These are phyloP conservation scores for Troides aeacus DNA, from an alignment of 2,888 invertebrate species.

Conservation along the genomic window DNA sequence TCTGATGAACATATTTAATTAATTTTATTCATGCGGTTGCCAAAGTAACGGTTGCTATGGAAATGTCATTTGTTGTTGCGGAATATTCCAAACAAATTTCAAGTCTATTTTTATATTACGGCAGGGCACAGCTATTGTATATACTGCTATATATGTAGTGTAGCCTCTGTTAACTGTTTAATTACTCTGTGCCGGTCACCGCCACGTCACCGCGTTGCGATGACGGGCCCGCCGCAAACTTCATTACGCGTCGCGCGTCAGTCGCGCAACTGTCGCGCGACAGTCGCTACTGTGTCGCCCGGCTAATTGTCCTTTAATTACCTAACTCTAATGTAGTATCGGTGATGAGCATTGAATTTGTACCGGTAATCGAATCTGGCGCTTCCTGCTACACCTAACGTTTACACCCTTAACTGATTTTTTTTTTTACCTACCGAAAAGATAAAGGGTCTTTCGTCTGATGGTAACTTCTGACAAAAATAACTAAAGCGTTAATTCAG, in stretches of 20 bases:
- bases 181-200: slow-evolving; percentile 22
- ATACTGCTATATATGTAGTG: not conserved
- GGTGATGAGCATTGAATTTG: slow-evolving; percentile 44
- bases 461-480: too few relatives aligned
- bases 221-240: slow-evolving; percentile 27
- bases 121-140: too few relatives aligned
- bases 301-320: slow-evolving; percentile 50
- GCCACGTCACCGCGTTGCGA: slow-evolving; percentile 17
- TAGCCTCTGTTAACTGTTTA: not conserved
- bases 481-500: too few relatives aligned
- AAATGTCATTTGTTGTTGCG: too few relatives aligned
- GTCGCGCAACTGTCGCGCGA: slow-evolving; percentile 10
- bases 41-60: too few relatives aligned
- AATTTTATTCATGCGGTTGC: too few relatives aligned
- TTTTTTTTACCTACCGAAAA: too few relatives aligned
- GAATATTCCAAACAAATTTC: too few relatives aligned
- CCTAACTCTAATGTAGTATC: slow-evolving; percentile 44
- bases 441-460: too few relatives aligned
- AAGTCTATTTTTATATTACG: too few relatives aligned
- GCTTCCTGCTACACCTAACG: not conserved
- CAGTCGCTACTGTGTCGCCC: slow-evolving; percentile 26
- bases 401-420: not conserved
- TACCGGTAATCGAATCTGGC: slow-evolving; percentile 37
- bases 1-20: too few relatives aligned
- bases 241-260: slow-evolving; percentile 19